phyloP scores from a whole-genome alignment of 2,797 vertebrate genomes.

The Natrix natrix region DNA sequence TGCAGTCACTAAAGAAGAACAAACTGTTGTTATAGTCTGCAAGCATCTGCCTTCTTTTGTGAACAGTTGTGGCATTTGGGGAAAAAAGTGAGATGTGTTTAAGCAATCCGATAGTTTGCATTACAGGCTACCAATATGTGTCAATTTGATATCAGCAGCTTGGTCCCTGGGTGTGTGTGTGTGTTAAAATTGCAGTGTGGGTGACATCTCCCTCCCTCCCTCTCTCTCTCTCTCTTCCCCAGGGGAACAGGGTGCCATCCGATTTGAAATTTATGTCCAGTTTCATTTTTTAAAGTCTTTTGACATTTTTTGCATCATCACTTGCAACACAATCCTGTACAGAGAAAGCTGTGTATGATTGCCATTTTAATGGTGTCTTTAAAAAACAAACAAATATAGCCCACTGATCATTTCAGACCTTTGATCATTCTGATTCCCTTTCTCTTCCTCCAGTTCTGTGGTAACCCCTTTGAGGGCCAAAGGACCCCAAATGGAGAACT shows the following conservation, averaged over 20 bases:
- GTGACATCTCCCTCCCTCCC: not conserved
- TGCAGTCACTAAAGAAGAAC: not conserved
- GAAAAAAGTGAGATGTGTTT: not conserved
- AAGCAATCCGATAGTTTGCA: not conserved
- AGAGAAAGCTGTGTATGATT: not conserved
- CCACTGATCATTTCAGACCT: not conserved
- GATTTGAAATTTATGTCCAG: not conserved
- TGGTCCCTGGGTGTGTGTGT: not conserved
- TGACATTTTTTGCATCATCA: not conserved
- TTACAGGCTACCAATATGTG: not conserved
- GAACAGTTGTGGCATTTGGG: not conserved
- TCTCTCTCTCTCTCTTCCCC: not conserved
- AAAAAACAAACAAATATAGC: not conserved
- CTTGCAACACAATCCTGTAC: not conserved
- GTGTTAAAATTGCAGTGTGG: not conserved
- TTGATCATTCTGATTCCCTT: not conserved
- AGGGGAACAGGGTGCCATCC: not conserved
- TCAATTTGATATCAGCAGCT: not conserved
- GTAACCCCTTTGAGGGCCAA: not conserved
- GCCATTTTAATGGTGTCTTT: not conserved
- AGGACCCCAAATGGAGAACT: not conserved
- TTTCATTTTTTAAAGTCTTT: not conserved
- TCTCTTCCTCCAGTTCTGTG: not conserved
- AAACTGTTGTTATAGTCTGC: not conserved
- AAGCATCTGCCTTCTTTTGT: not conserved